Percentiles rank a stretch among this genome's conserved stretches.
These are phyloP conservation scores for Muscidifurax raptorellus DNA, from an alignment of 1,140 invertebrate genomes.

Conservation along the genomic window DNA sequence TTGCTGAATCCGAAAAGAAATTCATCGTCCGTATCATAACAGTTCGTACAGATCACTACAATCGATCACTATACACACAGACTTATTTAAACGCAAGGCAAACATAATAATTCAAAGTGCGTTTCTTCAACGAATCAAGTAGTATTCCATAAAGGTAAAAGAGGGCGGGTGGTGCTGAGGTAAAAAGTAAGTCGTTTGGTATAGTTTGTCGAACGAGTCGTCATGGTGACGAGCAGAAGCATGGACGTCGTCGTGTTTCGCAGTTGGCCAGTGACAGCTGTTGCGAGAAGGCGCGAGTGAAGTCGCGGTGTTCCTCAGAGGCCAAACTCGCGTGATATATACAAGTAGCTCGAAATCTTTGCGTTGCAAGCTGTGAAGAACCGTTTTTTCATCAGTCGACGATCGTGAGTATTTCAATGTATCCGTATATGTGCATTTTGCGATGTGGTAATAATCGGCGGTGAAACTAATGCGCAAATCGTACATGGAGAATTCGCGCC, in stretches of 20 bases:
- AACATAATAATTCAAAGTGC: no score
- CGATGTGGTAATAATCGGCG: no score
- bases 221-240: conserved; percentile 34
- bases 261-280: conserved; percentile 47
- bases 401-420: conserved; percentile 1
- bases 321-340: background rate
- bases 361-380: no score
- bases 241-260: conserved; percentile 14
- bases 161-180: background rate
- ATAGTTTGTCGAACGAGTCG: conserved; percentile 37
- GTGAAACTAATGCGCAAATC: no score
- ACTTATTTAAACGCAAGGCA: background rate
- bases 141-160: background rate
- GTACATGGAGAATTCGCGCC: no score
- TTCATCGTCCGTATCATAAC: no score
- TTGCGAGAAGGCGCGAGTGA: conserved; percentile 5
- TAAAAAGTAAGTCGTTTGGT: conserved; percentile 17
- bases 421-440: no score
- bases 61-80: background rate
- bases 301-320: background rate
- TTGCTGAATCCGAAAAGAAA: no score
- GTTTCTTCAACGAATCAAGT: background rate
- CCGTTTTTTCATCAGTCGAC: background rate
- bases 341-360: background rate
- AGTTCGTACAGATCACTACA: no score